Percentiles rank a stretch among this genome's conserved stretches.
These are phyloP conservation scores for Itoplectis maculator DNA, from an alignment of 2,888 invertebrate genomes.

Conservation along the genomic window DNA sequence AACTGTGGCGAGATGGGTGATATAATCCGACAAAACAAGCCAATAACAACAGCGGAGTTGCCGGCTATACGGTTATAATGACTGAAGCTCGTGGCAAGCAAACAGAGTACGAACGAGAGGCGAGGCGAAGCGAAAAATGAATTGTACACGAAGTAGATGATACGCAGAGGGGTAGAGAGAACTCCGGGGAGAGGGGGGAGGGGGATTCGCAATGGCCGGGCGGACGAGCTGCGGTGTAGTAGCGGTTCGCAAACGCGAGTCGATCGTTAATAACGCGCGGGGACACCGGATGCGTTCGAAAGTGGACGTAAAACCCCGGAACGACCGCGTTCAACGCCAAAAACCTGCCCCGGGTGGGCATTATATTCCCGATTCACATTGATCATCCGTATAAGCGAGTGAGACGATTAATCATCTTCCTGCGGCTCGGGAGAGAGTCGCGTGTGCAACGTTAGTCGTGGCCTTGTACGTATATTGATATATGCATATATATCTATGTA, in stretches of 20 bases:
- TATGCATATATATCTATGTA: neutral
- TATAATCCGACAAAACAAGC: constrained; percentile 26
- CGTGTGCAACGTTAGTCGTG: constrained; percentile 39
- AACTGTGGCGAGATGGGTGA: neutral
- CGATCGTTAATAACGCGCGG: constrained; percentile 65
- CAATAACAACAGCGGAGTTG: constrained; percentile 39
- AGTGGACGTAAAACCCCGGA: constrained; percentile 66
- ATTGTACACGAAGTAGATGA: constrained; percentile 15
- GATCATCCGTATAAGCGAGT: constrained; percentile 57
- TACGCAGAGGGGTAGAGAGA: no score
- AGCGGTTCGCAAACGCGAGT: constrained; percentile 50
- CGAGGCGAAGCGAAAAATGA: constrained; percentile 36
- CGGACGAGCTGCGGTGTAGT: constrained; percentile 42
- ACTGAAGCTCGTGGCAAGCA: constrained; percentile 18
- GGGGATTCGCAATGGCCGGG: constrained; percentile 11
- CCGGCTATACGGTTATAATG: constrained; percentile 31
- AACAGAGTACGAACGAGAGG: constrained; percentile 19
- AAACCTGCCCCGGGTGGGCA: constrained; percentile 33
- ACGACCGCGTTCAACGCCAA: constrained; percentile 59
- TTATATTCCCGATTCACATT: constrained; percentile 61
- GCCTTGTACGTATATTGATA: constrained; percentile 1
- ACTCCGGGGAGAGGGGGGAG: no score
- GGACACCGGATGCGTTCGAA: constrained; percentile 62
- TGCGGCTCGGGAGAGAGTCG: constrained; percentile 27
- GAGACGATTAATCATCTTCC: constrained; percentile 64